phyloP scores from a whole-genome alignment of 2,888 invertebrate species.

The Chelonus formosanus region DNA sequence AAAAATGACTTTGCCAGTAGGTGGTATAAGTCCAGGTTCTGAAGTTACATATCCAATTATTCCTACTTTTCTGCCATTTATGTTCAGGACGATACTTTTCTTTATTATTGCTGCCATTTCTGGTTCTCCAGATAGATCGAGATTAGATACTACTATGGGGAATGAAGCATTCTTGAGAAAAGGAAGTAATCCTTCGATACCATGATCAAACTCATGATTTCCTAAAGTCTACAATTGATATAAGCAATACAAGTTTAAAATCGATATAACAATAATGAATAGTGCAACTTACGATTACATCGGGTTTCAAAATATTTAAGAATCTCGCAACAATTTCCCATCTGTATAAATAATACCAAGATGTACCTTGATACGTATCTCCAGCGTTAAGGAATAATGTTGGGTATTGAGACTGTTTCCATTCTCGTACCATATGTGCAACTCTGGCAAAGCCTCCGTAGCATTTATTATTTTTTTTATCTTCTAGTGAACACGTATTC shows the following conservation, averaged over 20 bases:
- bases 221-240: constrained; percentile 83
- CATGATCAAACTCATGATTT: constrained; percentile 92
- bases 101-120: constrained; percentile 68
- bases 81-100: constrained; percentile 71
- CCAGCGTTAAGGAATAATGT: constrained; percentile 91
- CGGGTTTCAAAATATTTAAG: constrained; percentile 82
- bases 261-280: too few relatives aligned
- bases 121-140: constrained; percentile 75
- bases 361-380: constrained; percentile 89
- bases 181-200: constrained; percentile 77
- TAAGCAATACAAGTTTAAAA: too few relatives aligned
- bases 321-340: constrained; percentile 82
- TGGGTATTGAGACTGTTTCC: constrained; percentile 71
- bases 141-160: constrained; percentile 81
- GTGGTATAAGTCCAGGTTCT: constrained; percentile 74
- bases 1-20: constrained; percentile 62
- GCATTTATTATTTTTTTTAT: constrained; percentile 72
- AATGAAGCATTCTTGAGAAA: constrained; percentile 76
- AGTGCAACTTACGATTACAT: constrained; percentile 76
- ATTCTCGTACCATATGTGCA: constrained; percentile 72
- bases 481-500: constrained; percentile 61
- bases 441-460: constrained; percentile 89
- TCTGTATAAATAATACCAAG: constrained; percentile 86
- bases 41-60: constrained; percentile 88
- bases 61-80: constrained; percentile 76